Evolutionary conservation across 2,797 vertebrate species (phyloP).

Genomic region (Carduelis carduelis): DNA sequence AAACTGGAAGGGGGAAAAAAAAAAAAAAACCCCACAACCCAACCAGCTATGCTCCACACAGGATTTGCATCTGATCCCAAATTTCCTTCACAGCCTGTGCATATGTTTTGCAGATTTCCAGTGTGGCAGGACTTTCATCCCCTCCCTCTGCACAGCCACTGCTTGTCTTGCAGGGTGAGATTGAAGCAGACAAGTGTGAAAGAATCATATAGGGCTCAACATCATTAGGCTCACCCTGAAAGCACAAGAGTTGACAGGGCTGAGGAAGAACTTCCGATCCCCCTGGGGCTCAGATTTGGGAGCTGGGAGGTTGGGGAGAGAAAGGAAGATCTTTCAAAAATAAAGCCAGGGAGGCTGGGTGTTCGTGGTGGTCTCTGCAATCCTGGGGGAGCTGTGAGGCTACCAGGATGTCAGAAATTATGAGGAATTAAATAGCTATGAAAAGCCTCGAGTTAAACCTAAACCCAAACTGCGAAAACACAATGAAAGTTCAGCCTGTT

Average conservation of each 20-base stretch:
- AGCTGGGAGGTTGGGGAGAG: background rate
- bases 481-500: slow-evolving; percentile 36
- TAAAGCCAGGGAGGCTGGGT: background rate
- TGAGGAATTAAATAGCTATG: background rate
- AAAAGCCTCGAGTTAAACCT: background rate
- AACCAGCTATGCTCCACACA: background rate
- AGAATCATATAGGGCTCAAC: slow-evolving; percentile 67
- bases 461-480: slow-evolving; percentile 49
- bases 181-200: slow-evolving; percentile 74
- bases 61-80: slow-evolving; percentile 33
- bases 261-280: slow-evolving; percentile 30
- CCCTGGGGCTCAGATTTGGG: slow-evolving; percentile 47
- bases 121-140: slow-evolving; percentile 13
- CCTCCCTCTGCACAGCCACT: slow-evolving; percentile 10
- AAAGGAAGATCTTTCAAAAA: background rate
- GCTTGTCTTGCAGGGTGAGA: slow-evolving; percentile 45
- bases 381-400: background rate
- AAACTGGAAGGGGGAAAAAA: background rate
- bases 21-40: background rate
- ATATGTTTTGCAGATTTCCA: background rate
- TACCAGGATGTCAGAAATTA: background rate
- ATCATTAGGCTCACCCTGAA: slow-evolving; percentile 60
- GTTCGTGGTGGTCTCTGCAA: background rate
- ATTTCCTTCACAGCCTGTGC: background rate
- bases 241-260: slow-evolving; percentile 63